Base-by-base conservation (phyloP, 2,113 vertebrate species). In the Labeo catla region DNA sequence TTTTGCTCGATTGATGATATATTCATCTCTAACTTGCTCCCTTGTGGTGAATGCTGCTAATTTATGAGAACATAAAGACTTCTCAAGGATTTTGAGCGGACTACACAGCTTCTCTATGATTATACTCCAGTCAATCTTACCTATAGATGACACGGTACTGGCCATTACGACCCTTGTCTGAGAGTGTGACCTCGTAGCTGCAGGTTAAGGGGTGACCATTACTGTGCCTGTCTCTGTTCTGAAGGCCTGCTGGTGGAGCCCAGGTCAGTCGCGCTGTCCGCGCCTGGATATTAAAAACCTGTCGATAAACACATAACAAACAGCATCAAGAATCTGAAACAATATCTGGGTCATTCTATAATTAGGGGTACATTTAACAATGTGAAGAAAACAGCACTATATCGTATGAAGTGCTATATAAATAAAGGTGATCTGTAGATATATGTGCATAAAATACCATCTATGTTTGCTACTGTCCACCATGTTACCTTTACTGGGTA, bases 91-190 rank as follows among this genome's bases (percentile, higher is more conserved):
- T 5, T 6, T 28, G 45, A 15, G 43, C 6, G 12, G n/a, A 49
- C 45, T 8, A 28, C 11, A 76, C 45, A 34, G 76, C 76, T 54
- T 49, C 50, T 52, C 49, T 54, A 13, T 36, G 49, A 45, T 73
- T 45, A 45, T 8, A 12, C 70, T 45, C 16, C 3, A 19, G 39
- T 72, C 68, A 11, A 72, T 0, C 16, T 89, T 94, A 99, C 98
- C 98, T 98, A 97, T 99, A 99, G 93, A 99, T 95, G 83, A 95
- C 92, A 90, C 96, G 97, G 94, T 97, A 99, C 88, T 98, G 98
- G 89, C 97, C 97, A 79, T 99, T 98, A 43, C 96, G 95, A 54
- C 98, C 98, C 94, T 98, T 99, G 89, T 99, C 98, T 0, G 98
- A 99, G 90, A 99, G 96, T 91, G 96, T 96, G 83, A 99, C 95